Evolutionary conservation across 2,888 invertebrate species (phyloP).

Genomic region (Silvanus unidentatus): DNA sequence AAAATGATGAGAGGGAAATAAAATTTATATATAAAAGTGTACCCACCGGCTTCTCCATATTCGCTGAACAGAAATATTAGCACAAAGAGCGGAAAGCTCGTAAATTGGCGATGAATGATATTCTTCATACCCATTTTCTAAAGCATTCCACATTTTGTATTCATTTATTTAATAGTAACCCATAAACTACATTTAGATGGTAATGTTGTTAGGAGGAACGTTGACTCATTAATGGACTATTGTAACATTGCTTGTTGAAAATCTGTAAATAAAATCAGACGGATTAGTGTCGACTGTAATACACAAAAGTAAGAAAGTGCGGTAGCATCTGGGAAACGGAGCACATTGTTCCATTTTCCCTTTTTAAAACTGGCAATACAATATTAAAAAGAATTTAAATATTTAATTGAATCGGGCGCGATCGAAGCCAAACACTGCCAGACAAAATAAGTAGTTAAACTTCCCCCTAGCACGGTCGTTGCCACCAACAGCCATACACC

Average conservation of each 20-base stretch:
- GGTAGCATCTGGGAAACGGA: too few species aligned
- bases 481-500: constrained; percentile 7
- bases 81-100: constrained; percentile 28
- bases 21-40: neutral
- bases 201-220: too few species aligned
- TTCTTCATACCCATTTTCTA: constrained; percentile 35
- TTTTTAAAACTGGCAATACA: neutral
- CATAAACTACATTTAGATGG: constrained; percentile 2
- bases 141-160: constrained; percentile 33
- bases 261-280: too few species aligned
- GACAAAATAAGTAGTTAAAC: constrained; percentile 14
- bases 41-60: constrained; percentile 28
- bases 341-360: too few species aligned
- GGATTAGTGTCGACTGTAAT: too few species aligned
- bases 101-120: constrained; percentile 28
- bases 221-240: too few species aligned
- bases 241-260: too few species aligned
- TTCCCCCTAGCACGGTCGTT: constrained; percentile 19
- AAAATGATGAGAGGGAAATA: neutral
- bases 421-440: constrained; percentile 5
- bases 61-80: constrained; percentile 24
- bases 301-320: too few species aligned
- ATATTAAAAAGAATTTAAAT: neutral
- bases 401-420: neutral
- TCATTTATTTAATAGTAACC: constrained; percentile 4